Percentiles rank a stretch among this genome's conserved stretches.
These are phyloP conservation scores for Diadumene lineata DNA, from an alignment of 92 coral and sea anemone species.

Conservation along the genomic window DNA sequence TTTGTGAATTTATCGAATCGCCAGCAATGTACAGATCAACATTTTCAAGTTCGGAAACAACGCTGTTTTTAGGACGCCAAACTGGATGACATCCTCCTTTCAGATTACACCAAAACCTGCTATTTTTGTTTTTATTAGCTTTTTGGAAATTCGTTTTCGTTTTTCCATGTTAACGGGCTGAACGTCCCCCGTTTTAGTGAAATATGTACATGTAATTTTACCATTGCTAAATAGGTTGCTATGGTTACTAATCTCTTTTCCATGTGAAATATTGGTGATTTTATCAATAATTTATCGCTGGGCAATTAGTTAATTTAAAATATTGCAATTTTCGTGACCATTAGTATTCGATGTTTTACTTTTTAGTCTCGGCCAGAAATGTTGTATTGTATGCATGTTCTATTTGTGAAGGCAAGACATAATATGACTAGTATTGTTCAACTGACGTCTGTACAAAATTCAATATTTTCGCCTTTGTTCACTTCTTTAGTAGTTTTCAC, in stretches of 20 bases:
- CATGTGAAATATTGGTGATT: background rate
- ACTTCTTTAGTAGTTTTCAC: too few relatives aligned
- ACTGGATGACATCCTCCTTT: background rate
- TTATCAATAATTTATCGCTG: constrained; percentile 1
- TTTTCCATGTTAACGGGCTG: background rate
- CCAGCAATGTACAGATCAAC: background rate
- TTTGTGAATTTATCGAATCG: background rate
- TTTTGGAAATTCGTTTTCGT: background rate
- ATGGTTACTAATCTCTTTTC: background rate
- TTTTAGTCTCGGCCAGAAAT: too few relatives aligned
- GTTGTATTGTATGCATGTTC: too few relatives aligned
- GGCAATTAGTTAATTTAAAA: background rate
- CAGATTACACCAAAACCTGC: background rate
- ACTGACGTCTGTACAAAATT: too few relatives aligned
- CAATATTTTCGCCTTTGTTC: too few relatives aligned
- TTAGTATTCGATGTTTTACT: background rate
- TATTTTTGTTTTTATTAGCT: too few relatives aligned
- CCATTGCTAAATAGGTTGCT: background rate
- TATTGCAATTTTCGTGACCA: background rate
- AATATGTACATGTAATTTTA: background rate
- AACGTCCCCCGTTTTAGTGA: background rate
- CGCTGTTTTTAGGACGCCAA: constrained; percentile 7
- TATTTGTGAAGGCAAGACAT: too few relatives aligned
- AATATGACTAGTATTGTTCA: too few relatives aligned
- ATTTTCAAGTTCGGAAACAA: constrained; percentile 3